phyloP scores from a whole-genome alignment of 2,113 vertebrate species.

The Seriola aureovittata region DNA sequence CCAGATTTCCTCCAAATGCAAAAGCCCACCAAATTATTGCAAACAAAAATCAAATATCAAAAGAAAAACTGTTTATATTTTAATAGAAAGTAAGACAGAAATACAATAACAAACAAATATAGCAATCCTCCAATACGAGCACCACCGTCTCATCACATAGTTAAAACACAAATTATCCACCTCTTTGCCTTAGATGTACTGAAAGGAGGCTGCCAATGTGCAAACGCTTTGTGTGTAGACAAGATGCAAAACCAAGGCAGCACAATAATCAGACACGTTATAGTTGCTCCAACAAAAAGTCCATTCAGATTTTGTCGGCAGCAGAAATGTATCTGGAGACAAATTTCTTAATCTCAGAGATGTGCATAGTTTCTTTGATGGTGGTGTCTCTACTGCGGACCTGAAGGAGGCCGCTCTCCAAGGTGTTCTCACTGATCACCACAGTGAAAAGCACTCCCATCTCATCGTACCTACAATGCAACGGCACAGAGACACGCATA shows the following conservation, averaged over 20 bases:
- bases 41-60: neutral
- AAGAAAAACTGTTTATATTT: constrained; percentile 7
- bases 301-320: constrained; percentile 77
- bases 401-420: constrained; percentile 93
- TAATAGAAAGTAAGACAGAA: constrained; percentile 14
- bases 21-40: neutral
- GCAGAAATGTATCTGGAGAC: constrained; percentile 89
- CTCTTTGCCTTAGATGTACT: too few species aligned
- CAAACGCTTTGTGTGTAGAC: neutral
- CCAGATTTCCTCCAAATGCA: too few species aligned
- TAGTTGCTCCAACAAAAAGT: neutral
- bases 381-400: constrained; percentile 94
- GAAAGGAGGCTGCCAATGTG: too few species aligned
- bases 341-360: constrained; percentile 92
- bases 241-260: neutral
- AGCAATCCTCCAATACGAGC: too few species aligned
- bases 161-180: too few species aligned
- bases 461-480: constrained; percentile 91
- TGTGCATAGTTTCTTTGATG: constrained; percentile 94
- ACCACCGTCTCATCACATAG: too few species aligned
- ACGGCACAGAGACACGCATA: neutral
- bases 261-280: neutral
- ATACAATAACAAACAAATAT: neutral
- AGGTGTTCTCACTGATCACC: constrained; percentile 88
- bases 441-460: constrained; percentile 95